These are phyloP conservation scores for Eretmocerus hayati DNA, from an alignment of 2,888 invertebrate species.

Conservation along the genomic window DNA sequence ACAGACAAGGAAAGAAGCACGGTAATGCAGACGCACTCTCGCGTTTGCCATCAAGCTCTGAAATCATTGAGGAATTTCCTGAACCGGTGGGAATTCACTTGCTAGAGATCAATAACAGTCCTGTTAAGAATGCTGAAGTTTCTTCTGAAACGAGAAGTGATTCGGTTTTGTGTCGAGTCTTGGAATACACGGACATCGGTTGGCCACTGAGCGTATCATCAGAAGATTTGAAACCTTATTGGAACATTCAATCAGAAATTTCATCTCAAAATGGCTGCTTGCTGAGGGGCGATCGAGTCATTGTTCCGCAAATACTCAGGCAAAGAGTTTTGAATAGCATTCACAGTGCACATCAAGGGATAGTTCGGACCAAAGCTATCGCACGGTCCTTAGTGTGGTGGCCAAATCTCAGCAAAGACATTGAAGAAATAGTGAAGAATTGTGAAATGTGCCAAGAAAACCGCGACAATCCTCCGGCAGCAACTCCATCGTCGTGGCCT, in stretches of 20 bases:
- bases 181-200: background rate
- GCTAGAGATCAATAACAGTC: background rate
- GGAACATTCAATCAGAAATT: background rate
- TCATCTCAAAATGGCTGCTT: background rate
- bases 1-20: background rate
- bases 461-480: conserved; percentile 4
- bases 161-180: conserved; percentile 1
- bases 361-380: conserved; percentile 5
- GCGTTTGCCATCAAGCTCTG: background rate
- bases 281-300: conserved; percentile 9
- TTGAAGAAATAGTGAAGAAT: conserved; percentile 5
- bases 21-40: conserved; percentile 1
- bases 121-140: background rate
- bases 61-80: background rate
- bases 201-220: background rate
- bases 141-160: conserved; percentile 2
- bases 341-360: background rate
- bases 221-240: background rate
- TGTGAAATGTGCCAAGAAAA: conserved; percentile 11
- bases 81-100: background rate
- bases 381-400: conserved; percentile 19
- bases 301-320: conserved; percentile 7
- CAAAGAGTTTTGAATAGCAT: background rate
- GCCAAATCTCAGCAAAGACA: conserved; percentile 16
- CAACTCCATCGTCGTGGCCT: conserved; percentile 13